phyloP scores from a whole-genome alignment of 35 echinoderm and acorn worm genomes.

The Apostichopus parvimensis region DNA sequence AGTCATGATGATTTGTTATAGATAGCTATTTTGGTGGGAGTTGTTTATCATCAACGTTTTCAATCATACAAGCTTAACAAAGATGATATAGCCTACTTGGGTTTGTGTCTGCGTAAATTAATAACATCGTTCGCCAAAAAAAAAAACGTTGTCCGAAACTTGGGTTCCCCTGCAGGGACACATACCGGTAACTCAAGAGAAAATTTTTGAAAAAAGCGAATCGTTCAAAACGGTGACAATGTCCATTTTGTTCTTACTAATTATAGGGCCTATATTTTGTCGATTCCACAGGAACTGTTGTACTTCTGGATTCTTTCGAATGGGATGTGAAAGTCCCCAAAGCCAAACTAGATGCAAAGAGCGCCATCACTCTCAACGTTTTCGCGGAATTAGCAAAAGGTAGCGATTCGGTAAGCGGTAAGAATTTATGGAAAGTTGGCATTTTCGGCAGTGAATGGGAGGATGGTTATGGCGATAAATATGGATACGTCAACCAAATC shows the following conservation, averaged over 20 bases:
- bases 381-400: neutral
- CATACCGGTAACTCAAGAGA: no score
- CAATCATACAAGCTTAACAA: no score
- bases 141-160: no score
- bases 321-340: slow-evolving; percentile 4
- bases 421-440: slow-evolving; percentile 49
- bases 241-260: neutral
- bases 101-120: no score
- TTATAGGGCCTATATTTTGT: neutral
- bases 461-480: slow-evolving; percentile 49
- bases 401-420: slow-evolving; percentile 27
- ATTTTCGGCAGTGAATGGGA: slow-evolving; percentile 53
- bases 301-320: slow-evolving; percentile 5
- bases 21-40: no score
- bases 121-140: no score
- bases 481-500: slow-evolving; percentile 52
- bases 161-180: no score
- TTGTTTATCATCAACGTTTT: no score
- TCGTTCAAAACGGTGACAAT: no score
- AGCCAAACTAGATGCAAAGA: slow-evolving; percentile 31
- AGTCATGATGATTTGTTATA: no score
- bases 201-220: no score
- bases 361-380: slow-evolving; percentile 11
- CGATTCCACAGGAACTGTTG: neutral
- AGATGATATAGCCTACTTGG: no score